phyloP scores from a whole-genome alignment of 1,140 invertebrate genomes.

The Homalodisca vitripennis region DNA sequence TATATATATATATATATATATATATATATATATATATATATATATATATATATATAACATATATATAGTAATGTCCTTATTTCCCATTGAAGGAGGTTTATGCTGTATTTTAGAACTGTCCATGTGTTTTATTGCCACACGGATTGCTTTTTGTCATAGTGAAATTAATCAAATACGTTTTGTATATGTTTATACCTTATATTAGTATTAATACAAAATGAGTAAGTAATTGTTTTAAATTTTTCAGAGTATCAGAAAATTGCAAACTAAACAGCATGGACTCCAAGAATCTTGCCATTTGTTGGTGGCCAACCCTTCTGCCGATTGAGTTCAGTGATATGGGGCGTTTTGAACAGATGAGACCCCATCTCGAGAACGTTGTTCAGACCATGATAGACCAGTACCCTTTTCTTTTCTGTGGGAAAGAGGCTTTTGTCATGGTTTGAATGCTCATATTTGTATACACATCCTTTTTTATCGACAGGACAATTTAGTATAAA shows the following conservation, averaged over 20 bases:
- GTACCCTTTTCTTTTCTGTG: constrained; percentile 92
- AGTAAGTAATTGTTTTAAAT: no score
- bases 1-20: no score
- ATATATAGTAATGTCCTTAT: no score
- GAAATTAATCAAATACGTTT: no score
- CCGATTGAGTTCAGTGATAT: constrained; percentile 95
- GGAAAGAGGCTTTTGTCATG: constrained; percentile 90
- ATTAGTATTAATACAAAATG: no score
- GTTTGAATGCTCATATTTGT: constrained; percentile 53
- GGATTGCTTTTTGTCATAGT: no score
- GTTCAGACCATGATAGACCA: constrained; percentile 97
- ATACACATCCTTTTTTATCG: constrained; percentile 5
- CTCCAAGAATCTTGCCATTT: constrained; percentile 93
- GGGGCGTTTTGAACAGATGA: constrained; percentile 87
- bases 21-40: no score
- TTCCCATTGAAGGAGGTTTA: no score
- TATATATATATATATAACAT: no score
- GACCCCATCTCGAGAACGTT: constrained; percentile 91
- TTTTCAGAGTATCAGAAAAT: constrained; percentile 89
- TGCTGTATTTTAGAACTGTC: no score
- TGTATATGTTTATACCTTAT: no score
- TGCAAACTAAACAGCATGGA: constrained; percentile 95
- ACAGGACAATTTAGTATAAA: constrained; percentile 6
- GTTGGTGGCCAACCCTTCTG: constrained; percentile 97
- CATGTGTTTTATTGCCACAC: no score